Percentiles rank a stretch among this genome's conserved stretches.
phyloP scores from a whole-genome alignment of 2,888 invertebrate genomes.

The Chrysolina americana region DNA sequence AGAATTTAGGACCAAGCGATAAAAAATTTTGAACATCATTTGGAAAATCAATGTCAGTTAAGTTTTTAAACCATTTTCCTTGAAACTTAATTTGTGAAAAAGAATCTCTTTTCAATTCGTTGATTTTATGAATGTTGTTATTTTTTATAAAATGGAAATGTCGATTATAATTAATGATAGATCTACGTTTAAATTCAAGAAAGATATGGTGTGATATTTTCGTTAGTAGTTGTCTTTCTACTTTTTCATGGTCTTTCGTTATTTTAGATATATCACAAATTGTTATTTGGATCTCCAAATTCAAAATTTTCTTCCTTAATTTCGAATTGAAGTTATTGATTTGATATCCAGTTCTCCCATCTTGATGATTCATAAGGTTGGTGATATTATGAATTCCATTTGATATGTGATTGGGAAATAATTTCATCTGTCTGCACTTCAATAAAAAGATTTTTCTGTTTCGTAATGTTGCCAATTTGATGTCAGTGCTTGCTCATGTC shows the following conservation, averaged over 20 bases:
- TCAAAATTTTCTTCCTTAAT: background rate
- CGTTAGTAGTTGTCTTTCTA: background rate
- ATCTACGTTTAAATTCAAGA: slow-evolving; percentile 5
- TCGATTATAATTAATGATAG: background rate
- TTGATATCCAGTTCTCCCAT: too few species aligned
- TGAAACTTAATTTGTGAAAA: too few species aligned
- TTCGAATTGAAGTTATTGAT: too few species aligned
- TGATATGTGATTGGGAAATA: background rate
- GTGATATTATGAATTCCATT: background rate
- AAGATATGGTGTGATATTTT: background rate
- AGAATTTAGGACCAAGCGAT: background rate
- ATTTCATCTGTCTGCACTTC: too few species aligned
- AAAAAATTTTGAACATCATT: background rate
- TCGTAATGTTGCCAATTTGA: too few species aligned
- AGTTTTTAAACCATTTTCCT: too few species aligned
- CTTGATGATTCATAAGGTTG: background rate
- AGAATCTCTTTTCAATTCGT: background rate
- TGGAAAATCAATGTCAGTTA: background rate
- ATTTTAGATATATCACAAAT: background rate
- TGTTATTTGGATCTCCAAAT: background rate
- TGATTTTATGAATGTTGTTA: background rate
- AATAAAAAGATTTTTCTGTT: too few species aligned
- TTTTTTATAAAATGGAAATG: background rate
- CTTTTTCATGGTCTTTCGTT: background rate
- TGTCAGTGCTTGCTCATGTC: too few species aligned